Percentiles rank a stretch among this genome's conserved stretches.
phyloP scores from a whole-genome alignment of 2,113 vertebrate species.

The Trematomus loennbergii region DNA sequence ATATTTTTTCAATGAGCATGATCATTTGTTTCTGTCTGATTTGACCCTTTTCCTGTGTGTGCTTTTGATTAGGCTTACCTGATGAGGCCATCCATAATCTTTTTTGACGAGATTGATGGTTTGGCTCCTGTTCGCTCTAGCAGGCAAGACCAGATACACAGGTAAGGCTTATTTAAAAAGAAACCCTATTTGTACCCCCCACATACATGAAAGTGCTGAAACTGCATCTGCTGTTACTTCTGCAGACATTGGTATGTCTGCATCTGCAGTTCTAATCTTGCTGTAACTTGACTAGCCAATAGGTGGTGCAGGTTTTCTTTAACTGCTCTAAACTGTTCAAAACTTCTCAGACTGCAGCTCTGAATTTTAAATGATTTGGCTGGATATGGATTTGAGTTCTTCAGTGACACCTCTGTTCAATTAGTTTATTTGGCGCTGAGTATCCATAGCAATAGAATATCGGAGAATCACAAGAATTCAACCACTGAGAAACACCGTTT shows the following conservation, averaged over 20 bases:
- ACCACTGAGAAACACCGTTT: slow-evolving; percentile 14
- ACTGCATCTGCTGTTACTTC: neutral
- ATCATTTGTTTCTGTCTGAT: neutral
- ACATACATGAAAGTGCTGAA: neutral
- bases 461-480: neutral
- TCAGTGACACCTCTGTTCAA: neutral
- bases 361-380: neutral
- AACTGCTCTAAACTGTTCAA: too few species aligned
- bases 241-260: neutral
- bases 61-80: slow-evolving; percentile 90
- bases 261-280: neutral
- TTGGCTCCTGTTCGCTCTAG: slow-evolving; percentile 99
- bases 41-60: neutral
- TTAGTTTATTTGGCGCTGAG: slow-evolving; percentile 4
- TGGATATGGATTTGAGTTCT: neutral
- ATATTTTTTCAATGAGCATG: neutral
- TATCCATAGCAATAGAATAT: neutral
- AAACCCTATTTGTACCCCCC: neutral
- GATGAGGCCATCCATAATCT: slow-evolving; percentile 99
- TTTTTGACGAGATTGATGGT: slow-evolving; percentile 99
- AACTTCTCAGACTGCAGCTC: neutral
- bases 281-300: slow-evolving; percentile 16
- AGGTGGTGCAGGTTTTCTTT: slow-evolving; percentile 43
- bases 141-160: slow-evolving; percentile 99
- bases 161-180: slow-evolving; percentile 79